Percentiles rank a stretch among this genome's conserved stretches.
Conservation (phyloP, 1,140 invertebrate species). For the Carposina sasakii region DNA sequence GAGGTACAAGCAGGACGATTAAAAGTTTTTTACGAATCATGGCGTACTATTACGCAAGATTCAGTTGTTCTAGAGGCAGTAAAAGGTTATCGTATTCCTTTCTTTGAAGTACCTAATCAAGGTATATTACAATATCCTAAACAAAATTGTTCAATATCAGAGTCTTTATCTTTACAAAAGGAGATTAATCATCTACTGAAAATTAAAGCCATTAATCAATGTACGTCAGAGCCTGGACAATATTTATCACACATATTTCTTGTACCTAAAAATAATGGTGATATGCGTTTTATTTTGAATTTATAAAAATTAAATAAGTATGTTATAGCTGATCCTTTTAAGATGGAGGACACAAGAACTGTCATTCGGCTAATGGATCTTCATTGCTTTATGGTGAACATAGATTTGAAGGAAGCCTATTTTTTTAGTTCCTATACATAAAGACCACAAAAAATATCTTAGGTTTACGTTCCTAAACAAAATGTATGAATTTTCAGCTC, state of each 20-base stretch:
- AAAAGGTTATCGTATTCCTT: background rate
- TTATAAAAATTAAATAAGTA: too few species aligned
- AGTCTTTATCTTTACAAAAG: background rate
- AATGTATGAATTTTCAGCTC: slow-evolving; percentile 3
- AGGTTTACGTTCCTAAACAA: background rate
- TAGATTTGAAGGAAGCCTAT: background rate
- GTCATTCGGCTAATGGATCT: background rate
- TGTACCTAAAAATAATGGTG: too few species aligned
- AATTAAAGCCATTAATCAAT: too few species aligned
- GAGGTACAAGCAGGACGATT: background rate
- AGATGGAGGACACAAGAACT: slow-evolving; percentile 2
- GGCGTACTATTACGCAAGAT: background rate
- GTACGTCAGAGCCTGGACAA: too few species aligned
- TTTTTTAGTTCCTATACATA: background rate
- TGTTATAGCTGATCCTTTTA: too few species aligned
- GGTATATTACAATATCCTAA: background rate
- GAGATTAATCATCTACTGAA: background rate
- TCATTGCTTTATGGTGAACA: background rate
- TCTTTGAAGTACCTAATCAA: background rate
- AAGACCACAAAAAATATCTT: background rate
- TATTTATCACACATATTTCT: too few species aligned
- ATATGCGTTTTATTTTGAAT: too few species aligned
- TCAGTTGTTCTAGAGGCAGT: background rate
- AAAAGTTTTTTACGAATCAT: background rate
- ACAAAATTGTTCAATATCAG: background rate